Evolutionary conservation across 2,888 invertebrate genomes (phyloP), one percentile per base, ranked within the genome.

Genomic region (Paralinhomoeus sp.): DNA sequence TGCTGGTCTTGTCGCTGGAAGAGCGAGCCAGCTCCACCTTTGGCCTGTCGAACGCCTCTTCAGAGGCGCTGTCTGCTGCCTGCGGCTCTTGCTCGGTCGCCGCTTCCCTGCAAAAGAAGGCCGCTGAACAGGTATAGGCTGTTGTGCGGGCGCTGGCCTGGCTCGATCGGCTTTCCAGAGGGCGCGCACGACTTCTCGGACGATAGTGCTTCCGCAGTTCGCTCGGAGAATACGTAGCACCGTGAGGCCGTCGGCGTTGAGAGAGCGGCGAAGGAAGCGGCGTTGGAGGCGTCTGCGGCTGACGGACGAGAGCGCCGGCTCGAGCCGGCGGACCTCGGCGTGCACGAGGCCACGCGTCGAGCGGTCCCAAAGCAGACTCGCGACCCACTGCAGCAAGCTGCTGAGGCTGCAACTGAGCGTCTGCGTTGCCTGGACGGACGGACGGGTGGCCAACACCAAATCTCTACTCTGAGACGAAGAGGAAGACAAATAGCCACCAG

Each of bases 171-270:
- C 44, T 18, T 48, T 47, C 57, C 57, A 60, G 24, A 59, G 48
- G 38, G 50, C 42, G 34, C 48, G 49, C 23, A 60, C 53, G 20
- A 59, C 46, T 38, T 59, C 59, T 7, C 57, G 56, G 31, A 56
- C 51, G 47, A 57, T 52, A 40, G 60, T 50, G 31, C 58, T 57
- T 33, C 59, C 59, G 13, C 58, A 57, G 48, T 59, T 59, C 38
- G 51, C 46, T 13, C 57, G 50, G 39, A 59, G 51, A 39, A 31
- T 3, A 13, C 33, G 34, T 7, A 41, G 41, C 2, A 41, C 12
- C 12, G 23, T 24, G 31, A 41, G 7, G 23, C 41, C 41, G 41
- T 41, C 41, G 9, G 41, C 17, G 13, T 33, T 41, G 33, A 41
- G 33, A 13, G 34, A 21, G 15, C 33, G 27, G 22, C 33, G 3